phyloP scores from a whole-genome alignment of 2,113 vertebrate genomes.

The Callithrix jacchus region DNA sequence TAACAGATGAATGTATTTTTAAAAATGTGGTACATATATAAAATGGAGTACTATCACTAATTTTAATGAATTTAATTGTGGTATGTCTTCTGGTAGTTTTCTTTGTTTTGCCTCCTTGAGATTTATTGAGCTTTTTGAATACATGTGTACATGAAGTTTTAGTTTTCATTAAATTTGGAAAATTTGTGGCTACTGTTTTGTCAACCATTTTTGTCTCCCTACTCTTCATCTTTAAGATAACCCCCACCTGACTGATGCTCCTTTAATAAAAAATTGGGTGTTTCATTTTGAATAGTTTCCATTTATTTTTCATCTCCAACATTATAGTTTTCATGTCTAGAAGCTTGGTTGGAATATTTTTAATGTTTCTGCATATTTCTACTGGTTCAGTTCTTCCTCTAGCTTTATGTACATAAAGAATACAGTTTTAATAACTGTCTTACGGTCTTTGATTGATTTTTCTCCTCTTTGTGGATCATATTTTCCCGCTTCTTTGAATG shows the following conservation, averaged over 20 bases:
- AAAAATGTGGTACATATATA: too few relatives aligned
- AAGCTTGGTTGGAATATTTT: background rate
- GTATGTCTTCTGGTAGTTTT: background rate
- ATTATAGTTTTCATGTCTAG: background rate
- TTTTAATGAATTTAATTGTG: background rate
- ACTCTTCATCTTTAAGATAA: background rate
- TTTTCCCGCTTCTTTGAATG: background rate
- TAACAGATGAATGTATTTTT: too few relatives aligned
- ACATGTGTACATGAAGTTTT: background rate
- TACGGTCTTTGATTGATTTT: background rate
- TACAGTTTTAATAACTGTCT: background rate
- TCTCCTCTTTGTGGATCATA: background rate
- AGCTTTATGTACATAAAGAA: background rate
- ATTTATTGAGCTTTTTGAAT: background rate
- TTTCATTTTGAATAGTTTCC: background rate
- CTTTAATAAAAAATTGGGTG: background rate
- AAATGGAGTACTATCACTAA: background rate
- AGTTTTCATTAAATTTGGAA: background rate
- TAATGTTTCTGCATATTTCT: background rate
- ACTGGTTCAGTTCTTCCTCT: background rate
- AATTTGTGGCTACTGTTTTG: background rate
- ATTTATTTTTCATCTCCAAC: background rate
- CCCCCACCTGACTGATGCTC: too few relatives aligned
- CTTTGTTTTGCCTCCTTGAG: background rate
- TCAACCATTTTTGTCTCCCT: background rate